Percentiles rank a stretch among this genome's conserved stretches.
These are phyloP conservation scores for Potamarius usumacintae DNA, from an alignment of 2,113 vertebrate species.

Conservation along the genomic window DNA sequence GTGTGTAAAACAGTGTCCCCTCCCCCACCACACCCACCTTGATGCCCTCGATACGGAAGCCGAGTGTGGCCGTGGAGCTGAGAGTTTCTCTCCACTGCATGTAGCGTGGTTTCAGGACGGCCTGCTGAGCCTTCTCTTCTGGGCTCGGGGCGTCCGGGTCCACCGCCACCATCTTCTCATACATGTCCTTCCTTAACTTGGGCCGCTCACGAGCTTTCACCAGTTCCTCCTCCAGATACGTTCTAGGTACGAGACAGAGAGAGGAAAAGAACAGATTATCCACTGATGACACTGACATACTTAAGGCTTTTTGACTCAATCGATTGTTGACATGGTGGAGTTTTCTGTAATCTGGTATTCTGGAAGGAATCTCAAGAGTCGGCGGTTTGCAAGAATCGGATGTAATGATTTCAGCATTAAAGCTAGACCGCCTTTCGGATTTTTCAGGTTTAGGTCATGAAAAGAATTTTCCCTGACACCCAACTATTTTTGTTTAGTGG, in stretches of 20 bases:
- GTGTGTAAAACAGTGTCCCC: slow-evolving; percentile 17
- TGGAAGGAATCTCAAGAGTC: neutral
- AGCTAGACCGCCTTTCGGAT: too few relatives aligned
- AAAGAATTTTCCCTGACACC: too few relatives aligned
- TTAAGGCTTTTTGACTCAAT: neutral
- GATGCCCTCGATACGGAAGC: slow-evolving; percentile 88
- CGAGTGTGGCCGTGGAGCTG: slow-evolving; percentile 85
- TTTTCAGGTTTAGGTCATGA: too few relatives aligned
- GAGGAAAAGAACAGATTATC: neutral
- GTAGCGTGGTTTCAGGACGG: slow-evolving; percentile 84
- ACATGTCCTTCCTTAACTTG: slow-evolving; percentile 84
- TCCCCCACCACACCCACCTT: slow-evolving; percentile 71
- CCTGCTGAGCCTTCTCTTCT: slow-evolving; percentile 78
- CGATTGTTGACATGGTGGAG: neutral
- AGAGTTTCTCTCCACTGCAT: slow-evolving; percentile 91
- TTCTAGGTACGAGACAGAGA: slow-evolving; percentile 65
- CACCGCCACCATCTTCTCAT: slow-evolving; percentile 89
- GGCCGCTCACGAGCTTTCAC: slow-evolving; percentile 82
- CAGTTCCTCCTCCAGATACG: slow-evolving; percentile 88
- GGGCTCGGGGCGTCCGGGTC: slow-evolving; percentile 82
- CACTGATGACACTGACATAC: neutral
- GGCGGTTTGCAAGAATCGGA: neutral
- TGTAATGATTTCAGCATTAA: neutral
- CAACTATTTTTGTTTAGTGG: too few relatives aligned
- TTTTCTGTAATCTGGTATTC: neutral